Evolutionary conservation across 2,888 invertebrate species (phyloP), one percentile per base, ranked within the genome.

Genomic region (Hirtodrosophila duncani): DNA sequence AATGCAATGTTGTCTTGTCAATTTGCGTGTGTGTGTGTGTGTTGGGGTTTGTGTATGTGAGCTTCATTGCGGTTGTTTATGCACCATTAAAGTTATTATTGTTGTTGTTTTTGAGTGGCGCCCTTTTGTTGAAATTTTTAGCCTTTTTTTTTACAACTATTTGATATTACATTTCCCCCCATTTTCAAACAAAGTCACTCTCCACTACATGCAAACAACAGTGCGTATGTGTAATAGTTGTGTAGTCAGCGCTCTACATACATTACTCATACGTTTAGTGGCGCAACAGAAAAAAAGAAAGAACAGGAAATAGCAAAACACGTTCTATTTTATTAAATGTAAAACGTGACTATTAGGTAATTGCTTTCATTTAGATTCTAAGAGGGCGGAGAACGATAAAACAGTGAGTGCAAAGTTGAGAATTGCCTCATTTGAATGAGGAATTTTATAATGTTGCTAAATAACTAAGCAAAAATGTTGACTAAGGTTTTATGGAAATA

Each of bases 1-100:
- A 71, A 59, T 80, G 71, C 77, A 72, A 71, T 75, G 58, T 52
- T 27, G 27, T n/a, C n/a, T n/a, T n/a, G n/a, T n/a, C n/a, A 38
- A 29, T 52, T 39, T 18, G 20, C 29, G 39, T 42, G 11, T 65
- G 41, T 30, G 10, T 53, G 39, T 53, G 53, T 65, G 58, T 58
- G 29, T 29, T 37, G n/a, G 9, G 10, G 16, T 26, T 38, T 44
- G 20, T 31, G 23, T 24, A 9, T 17, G 3, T 20, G n/a, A n/a
- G n/a, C n/a, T 57, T 29, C 16, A 68, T 39, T 33, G 17, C 43
- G 26, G 38, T 39, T 39, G 27, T 58, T 58, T 58, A 58, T 58
- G 58, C 58, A 51, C 43, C 58, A 60, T 60, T 60, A 44, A 58
- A 44, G 60, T 42, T 58, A 34, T 13, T 27, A 23, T 30, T 42